Conservation (phyloP, 2,113 vertebrate genomes). For the Hydrolagus affinis region DNA sequence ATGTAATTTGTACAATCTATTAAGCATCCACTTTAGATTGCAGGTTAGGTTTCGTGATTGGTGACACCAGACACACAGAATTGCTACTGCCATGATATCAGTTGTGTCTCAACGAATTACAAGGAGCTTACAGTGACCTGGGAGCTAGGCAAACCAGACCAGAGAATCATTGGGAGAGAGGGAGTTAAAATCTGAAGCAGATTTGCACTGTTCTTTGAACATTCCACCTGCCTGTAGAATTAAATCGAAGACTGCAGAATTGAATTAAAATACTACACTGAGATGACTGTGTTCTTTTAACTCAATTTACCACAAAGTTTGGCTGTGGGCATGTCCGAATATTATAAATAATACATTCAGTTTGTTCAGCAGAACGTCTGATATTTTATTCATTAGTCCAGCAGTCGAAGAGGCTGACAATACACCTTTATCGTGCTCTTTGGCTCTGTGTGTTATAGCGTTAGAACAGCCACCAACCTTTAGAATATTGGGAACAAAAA, state of each 20-base stretch:
- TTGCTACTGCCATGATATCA: neutral
- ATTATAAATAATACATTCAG: constrained; percentile 30
- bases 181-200: constrained; percentile 15
- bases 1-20: neutral
- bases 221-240: constrained; percentile 30
- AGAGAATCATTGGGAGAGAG: neutral
- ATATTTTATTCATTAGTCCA: constrained; percentile 32
- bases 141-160: neutral
- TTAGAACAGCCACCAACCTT: constrained; percentile 16
- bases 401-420: constrained; percentile 20
- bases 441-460: constrained; percentile 3
- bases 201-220: neutral
- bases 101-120: no score
- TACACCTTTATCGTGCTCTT: constrained; percentile 30
- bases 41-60: neutral
- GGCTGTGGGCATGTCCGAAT: constrained; percentile 23
- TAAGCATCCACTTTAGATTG: neutral
- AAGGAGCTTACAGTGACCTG: neutral
- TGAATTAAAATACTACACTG: constrained; percentile 26
- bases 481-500: constrained; percentile 18
- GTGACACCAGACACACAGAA: neutral
- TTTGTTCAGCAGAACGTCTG: constrained; percentile 31
- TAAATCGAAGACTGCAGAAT: constrained; percentile 23
- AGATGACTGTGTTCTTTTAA: constrained; percentile 18
- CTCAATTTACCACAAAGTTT: constrained; percentile 27